Base-by-base conservation (phyloP, 2,797 vertebrate genomes). In the Arctocebus calabarensis region DNA sequence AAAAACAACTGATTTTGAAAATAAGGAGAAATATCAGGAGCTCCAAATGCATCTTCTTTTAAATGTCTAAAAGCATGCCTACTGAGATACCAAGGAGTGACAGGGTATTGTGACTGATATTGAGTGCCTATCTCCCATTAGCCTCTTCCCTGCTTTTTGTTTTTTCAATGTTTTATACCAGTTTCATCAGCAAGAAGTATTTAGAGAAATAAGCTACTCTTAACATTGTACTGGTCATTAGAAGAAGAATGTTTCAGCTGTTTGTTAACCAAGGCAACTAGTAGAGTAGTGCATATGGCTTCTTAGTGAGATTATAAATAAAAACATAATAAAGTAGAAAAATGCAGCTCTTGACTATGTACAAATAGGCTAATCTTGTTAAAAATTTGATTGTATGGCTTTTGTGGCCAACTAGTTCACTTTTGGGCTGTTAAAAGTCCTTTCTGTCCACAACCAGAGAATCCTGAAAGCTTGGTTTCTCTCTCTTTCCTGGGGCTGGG, bases 321-420 rank as follows among this genome's bases (percentile, higher is more conserved):
- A 91, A 73, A 91, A 86, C 19, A 43, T 62, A 93, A 75, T 71
- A 59, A 91, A 93, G 84, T 73, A 83, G 20, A 95, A 84, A 94
- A 85, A 84, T 78, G 66, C 1, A 85, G 45, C 2, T 71, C n/a
- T 93, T 91, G 14, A 88, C 27, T 75, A 27, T 71, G 17, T 77
- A 17, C 45, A 71, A 85, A 9, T 34, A 71, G 61, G 68, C 68
- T 82, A 85, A 84, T 92, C 48, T 64, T 86, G 74, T 84, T 94
- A 95, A 20, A 88, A 3, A 90, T 90, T 94, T 89, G 94, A 48
- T 48, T 89, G 0, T 92, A 34, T 84, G 13, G 40, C 45, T 34
- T 88, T 45, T 25, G 0, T 77, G 61, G 45, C 17, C 45, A 89
- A 20, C 45, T 79, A 23, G 14, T 81, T 88, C 95, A 81, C 59